Conservation (phyloP, 2,888 invertebrate genomes). For the Coenonympha arcania region DNA sequence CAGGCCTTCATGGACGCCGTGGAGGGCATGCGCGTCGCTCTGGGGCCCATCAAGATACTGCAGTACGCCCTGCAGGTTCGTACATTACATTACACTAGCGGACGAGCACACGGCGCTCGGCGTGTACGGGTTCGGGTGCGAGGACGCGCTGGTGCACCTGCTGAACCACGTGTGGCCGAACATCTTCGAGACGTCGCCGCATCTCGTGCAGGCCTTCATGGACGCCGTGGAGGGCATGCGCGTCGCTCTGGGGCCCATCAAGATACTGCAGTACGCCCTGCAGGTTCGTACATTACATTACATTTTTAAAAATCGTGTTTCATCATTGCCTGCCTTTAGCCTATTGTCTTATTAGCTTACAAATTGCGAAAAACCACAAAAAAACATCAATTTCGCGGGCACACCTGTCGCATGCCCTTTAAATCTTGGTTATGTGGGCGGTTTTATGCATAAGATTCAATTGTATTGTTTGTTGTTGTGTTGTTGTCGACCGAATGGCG, state of each 20-base stretch:
- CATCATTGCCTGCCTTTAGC: too few species aligned
- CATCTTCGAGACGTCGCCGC: slow-evolving; percentile 99
- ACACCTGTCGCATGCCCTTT: too few species aligned
- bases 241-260: slow-evolving; percentile 96
- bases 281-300: slow-evolving; percentile 83
- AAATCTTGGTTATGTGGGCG: too few species aligned
- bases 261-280: slow-evolving; percentile 95
- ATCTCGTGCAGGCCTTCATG: slow-evolving; percentile 99
- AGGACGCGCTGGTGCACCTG: slow-evolving; percentile 96
- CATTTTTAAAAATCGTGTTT: too few species aligned
- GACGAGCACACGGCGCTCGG: slow-evolving; percentile 99
- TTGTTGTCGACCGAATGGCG: too few species aligned
- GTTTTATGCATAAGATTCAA: too few species aligned
- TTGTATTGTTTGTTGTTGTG: too few species aligned
- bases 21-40: slow-evolving; percentile 96
- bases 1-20: slow-evolving; percentile 99
- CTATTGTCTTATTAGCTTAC: too few species aligned
- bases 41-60: slow-evolving; percentile 96
- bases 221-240: slow-evolving; percentile 98
- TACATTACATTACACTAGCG: too few species aligned
- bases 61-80: slow-evolving; percentile 95
- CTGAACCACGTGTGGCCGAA: slow-evolving; percentile 99
- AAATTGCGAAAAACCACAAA: too few species aligned
- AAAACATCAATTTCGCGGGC: too few species aligned
- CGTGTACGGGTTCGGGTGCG: slow-evolving; percentile 98